Percentiles rank a stretch among this genome's conserved stretches.
Conservation (phyloP, 2,888 invertebrate genomes). For the Amphipoea oculea region DNA sequence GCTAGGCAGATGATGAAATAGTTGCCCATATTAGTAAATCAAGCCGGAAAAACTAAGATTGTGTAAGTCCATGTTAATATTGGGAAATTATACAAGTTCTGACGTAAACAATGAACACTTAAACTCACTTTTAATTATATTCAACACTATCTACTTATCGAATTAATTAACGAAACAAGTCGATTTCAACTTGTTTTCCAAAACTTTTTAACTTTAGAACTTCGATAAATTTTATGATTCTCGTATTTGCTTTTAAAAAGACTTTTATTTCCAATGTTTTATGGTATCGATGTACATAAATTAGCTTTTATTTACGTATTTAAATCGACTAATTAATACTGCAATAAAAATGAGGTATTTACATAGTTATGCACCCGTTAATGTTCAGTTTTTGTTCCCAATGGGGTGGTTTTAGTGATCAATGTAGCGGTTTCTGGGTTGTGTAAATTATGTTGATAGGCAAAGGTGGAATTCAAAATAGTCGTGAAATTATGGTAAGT, state of each 20-base stretch:
- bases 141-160: slow-evolving; percentile 15
- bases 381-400: slow-evolving; percentile 22
- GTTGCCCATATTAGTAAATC: background rate
- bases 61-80: background rate
- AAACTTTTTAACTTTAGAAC: slow-evolving; percentile 43
- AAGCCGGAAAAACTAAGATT: background rate
- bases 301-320: slow-evolving; percentile 60
- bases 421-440: slow-evolving; percentile 19
- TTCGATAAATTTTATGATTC: slow-evolving; percentile 55
- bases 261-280: slow-evolving; percentile 58
- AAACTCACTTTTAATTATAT: slow-evolving; percentile 11
- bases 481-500: background rate
- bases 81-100: background rate
- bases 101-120: slow-evolving; percentile 9
- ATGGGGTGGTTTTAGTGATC: slow-evolving; percentile 43
- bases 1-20: background rate
- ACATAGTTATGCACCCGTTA: slow-evolving; percentile 32
- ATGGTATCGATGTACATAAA: slow-evolving; percentile 51
- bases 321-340: slow-evolving; percentile 61
- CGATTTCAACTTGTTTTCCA: slow-evolving; percentile 32
- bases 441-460: slow-evolving; percentile 7
- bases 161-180: slow-evolving; percentile 41
- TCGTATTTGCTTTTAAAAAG: slow-evolving; percentile 52
- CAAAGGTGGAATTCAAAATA: background rate
- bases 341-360: slow-evolving; percentile 50